These are phyloP conservation scores for Neodontobutis hainanensis DNA, from an alignment of 2,113 vertebrate genomes.

Conservation along the genomic window DNA sequence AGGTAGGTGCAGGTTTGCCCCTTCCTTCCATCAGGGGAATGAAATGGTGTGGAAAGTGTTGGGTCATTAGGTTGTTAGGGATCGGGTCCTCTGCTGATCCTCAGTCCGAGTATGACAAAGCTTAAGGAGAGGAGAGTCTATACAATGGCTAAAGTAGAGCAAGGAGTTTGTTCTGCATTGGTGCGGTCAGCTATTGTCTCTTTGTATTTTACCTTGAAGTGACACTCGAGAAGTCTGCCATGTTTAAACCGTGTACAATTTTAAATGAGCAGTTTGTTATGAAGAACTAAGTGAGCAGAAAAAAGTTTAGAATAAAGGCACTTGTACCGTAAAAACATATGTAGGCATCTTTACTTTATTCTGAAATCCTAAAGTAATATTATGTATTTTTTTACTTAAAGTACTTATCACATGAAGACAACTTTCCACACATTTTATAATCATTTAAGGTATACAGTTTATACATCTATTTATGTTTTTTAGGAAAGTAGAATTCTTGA, in stretches of 20 bases:
- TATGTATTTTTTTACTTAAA: no score
- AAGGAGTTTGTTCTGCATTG: constrained; percentile 30
- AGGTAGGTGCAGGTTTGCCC: constrained; percentile 47
- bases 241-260: constrained; percentile 14
- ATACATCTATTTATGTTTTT: no score
- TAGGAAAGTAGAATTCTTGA: no score
- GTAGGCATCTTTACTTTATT: no score
- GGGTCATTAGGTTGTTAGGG: constrained; percentile 52
- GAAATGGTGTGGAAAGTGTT: constrained; percentile 66
- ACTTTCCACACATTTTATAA: no score
- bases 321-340: no score
- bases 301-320: no score
- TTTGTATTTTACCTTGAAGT: constrained; percentile 21
- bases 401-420: no score
- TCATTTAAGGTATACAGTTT: no score
- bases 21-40: constrained; percentile 41
- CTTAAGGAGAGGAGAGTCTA: constrained; percentile 46
- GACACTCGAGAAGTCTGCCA: constrained; percentile 50
- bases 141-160: constrained; percentile 42
- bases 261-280: not conserved
- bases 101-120: constrained; percentile 49
- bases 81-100: constrained; percentile 37
- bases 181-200: constrained; percentile 33
- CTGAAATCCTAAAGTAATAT: no score
- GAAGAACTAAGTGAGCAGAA: no score